These are phyloP conservation scores for Podarcis cretensis DNA, from an alignment of 2,113 vertebrate genomes.

Conservation along the genomic window DNA sequence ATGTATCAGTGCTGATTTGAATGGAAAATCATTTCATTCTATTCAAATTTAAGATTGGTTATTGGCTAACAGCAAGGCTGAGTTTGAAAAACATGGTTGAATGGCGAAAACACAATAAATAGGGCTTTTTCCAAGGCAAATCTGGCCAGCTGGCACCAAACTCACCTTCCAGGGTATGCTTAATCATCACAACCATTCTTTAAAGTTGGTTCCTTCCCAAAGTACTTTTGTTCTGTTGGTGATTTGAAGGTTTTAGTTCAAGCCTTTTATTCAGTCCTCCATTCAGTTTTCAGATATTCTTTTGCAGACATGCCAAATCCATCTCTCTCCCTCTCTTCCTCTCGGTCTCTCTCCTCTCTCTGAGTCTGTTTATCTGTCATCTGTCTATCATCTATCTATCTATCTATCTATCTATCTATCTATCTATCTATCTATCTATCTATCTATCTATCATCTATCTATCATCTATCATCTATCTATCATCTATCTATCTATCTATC, in stretches of 20 bases:
- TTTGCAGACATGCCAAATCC: neutral
- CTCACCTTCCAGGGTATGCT: neutral
- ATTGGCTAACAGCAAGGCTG: neutral
- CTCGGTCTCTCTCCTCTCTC: too few species aligned
- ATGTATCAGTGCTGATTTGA: neutral
- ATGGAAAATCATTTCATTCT: neutral
- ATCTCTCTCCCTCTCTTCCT: too few species aligned
- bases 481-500: too few species aligned
- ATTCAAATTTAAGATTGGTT: neutral
- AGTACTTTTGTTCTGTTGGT: constrained; percentile 2
- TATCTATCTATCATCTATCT: too few species aligned
- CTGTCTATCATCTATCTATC: too few species aligned
- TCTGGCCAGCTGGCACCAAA: neutral
- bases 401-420: too few species aligned
- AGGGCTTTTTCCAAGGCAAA: neutral
- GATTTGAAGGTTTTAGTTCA: neutral
- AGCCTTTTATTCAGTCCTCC: neutral
- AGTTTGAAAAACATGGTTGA: neutral
- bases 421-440: too few species aligned
- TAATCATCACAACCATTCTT: constrained; percentile 10
- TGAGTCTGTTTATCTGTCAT: too few species aligned
- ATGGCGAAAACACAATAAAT: neutral
- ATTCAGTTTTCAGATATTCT: neutral
- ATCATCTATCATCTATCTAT: too few species aligned
- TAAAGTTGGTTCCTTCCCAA: constrained; percentile 17